Percentiles rank a stretch among this genome's conserved stretches.
These are phyloP conservation scores for Actias luna DNA, from an alignment of 2,888 invertebrate genomes.

Conservation along the genomic window DNA sequence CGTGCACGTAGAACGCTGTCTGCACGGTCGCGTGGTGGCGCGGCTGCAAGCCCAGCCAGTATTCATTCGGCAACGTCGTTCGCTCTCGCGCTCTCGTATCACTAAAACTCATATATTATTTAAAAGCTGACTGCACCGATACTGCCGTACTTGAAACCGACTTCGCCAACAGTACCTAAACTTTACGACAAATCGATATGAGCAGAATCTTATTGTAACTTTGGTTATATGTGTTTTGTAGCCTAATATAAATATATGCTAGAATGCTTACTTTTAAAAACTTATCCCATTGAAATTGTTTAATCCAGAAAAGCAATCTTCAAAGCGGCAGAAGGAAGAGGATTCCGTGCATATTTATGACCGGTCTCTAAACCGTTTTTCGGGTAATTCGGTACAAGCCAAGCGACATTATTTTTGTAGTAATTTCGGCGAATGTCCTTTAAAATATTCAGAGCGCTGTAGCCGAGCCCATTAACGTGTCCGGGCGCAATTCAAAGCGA, in stretches of 20 bases:
- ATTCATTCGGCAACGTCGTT: constrained; percentile 34
- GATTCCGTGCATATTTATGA: constrained; percentile 76
- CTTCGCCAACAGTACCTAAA: constrained; percentile 39
- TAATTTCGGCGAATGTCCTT: constrained; percentile 80
- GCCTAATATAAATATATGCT: constrained; percentile 7
- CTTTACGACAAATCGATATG: constrained; percentile 31
- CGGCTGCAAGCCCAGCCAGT: constrained; percentile 41
- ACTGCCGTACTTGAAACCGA: constrained; percentile 52
- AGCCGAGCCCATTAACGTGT: constrained; percentile 78
- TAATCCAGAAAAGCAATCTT: constrained; percentile 74
- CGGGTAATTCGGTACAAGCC: constrained; percentile 79
- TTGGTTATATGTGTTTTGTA: constrained; percentile 14
- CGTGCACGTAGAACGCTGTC: constrained; percentile 75
- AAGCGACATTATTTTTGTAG: constrained; percentile 81
- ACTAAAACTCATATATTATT: constrained; percentile 74
- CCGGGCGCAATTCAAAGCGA: constrained; percentile 73
- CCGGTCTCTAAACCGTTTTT: constrained; percentile 76
- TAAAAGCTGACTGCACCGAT: constrained; percentile 60
- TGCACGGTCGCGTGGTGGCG: constrained; percentile 56
- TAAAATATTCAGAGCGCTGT: constrained; percentile 80
- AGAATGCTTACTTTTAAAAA: constrained; percentile 20
- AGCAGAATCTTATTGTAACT: constrained; percentile 23
- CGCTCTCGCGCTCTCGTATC: constrained; percentile 59
- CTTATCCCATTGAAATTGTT: constrained; percentile 50
- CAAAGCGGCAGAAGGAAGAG: constrained; percentile 71